A percentile compares a stretch with the other conserved stretches of the same genome.
phyloP scores from a whole-genome alignment of 2,797 vertebrate genomes.

The Paedocypris micromegethes region DNA sequence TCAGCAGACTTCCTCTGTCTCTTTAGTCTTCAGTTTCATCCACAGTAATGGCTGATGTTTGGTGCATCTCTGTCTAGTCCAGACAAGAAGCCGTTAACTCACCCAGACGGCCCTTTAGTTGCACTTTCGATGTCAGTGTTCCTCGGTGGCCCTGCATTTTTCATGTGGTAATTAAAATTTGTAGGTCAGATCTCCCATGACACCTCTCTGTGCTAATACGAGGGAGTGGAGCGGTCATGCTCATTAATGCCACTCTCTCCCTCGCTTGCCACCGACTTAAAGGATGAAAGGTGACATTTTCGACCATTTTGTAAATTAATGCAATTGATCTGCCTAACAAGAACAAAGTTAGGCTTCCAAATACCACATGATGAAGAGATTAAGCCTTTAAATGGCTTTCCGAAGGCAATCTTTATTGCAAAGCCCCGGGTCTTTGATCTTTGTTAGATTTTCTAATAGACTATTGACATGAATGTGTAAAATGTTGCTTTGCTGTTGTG shows the following conservation, averaged over 20 bases:
- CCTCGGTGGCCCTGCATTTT: conserved; percentile 83
- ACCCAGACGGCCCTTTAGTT: conserved; percentile 45
- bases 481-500: conserved; percentile 82
- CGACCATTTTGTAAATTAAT: conserved; percentile 93
- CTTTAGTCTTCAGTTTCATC: background rate
- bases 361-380: conserved; percentile 97
- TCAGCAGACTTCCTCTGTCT: background rate
- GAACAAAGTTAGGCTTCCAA: conserved; percentile 96
- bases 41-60: background rate
- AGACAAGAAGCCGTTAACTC: conserved; percentile 52
- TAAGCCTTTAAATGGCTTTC: conserved; percentile 93
- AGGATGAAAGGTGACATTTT: conserved; percentile 97
- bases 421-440: conserved; percentile 85
- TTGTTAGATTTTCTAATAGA: conserved; percentile 97
- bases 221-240: conserved; percentile 69
- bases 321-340: conserved; percentile 94
- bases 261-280: conserved; percentile 72
- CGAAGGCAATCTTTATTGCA: conserved; percentile 86
- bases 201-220: conserved; percentile 81
- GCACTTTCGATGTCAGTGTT: conserved; percentile 57
- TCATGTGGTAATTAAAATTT: conserved; percentile 95
- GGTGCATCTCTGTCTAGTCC: conserved; percentile 6
- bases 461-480: conserved; percentile 95
- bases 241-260: conserved; percentile 76
- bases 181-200: conserved; percentile 91